These are phyloP conservation scores for Apamea monoglypha DNA, from an alignment of 2,888 invertebrate species.

Conservation along the genomic window DNA sequence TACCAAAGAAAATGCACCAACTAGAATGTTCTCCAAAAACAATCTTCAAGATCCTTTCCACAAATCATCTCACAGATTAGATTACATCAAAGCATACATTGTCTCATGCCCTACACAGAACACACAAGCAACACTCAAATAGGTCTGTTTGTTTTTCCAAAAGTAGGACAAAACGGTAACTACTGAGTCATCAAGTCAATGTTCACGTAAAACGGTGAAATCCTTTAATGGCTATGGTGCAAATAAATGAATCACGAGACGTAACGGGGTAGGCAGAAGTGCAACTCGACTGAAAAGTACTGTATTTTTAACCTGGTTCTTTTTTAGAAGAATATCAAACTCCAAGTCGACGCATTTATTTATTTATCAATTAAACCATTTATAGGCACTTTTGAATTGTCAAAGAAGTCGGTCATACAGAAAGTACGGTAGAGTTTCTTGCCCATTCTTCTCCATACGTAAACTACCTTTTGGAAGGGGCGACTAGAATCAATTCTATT, in stretches of 20 bases:
- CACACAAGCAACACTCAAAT: conserved; percentile 27
- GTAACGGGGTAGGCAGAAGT: conserved; percentile 17
- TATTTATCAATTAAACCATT: too few relatives aligned
- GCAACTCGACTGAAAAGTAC: conserved; percentile 16
- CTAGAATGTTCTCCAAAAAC: neutral
- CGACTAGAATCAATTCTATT: too few relatives aligned
- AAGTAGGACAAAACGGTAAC: conserved; percentile 48
- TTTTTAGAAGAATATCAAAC: neutral
- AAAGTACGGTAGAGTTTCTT: too few relatives aligned
- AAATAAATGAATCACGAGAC: conserved; percentile 49
- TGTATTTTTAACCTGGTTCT: conserved; percentile 22
- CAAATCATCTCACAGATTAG: conserved; percentile 32
- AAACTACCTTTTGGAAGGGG: too few relatives aligned
- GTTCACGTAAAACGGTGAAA: conserved; percentile 24
- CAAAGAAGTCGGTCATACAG: too few relatives aligned
- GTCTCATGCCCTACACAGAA: conserved; percentile 38
- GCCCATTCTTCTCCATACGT: too few relatives aligned
- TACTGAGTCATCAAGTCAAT: conserved; percentile 26
- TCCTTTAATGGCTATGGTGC: conserved; percentile 50
- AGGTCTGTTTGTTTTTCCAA: conserved; percentile 42
- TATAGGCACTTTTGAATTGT: too few relatives aligned
- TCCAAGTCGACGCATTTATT: too few relatives aligned
- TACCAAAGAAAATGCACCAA: neutral
- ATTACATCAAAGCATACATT: conserved; percentile 34
- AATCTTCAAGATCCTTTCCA: neutral